Conservation (phyloP, 2,888 invertebrate genomes). For the Atethmia centrago region DNA sequence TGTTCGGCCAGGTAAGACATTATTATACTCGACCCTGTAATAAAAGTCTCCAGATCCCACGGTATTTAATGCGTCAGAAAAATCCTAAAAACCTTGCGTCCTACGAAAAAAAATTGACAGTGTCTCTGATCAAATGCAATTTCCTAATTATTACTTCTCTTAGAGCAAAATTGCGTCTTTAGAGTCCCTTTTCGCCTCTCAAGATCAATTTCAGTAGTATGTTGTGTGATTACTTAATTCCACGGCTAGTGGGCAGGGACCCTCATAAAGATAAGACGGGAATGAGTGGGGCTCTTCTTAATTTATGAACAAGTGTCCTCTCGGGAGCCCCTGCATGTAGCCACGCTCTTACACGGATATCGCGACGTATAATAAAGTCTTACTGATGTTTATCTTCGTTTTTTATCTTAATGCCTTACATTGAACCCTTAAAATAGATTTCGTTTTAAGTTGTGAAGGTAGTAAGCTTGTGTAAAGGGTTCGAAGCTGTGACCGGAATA, state of each 20-base stretch:
- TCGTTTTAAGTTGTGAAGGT: conserved; percentile 43
- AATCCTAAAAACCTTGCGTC: not conserved
- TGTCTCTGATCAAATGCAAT: conserved; percentile 7
- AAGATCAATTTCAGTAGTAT: conserved; percentile 76
- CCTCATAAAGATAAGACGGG: conserved; percentile 86
- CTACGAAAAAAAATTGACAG: not conserved
- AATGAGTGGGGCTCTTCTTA: conserved; percentile 84
- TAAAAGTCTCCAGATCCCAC: not conserved
- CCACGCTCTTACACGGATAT: conserved; percentile 70
- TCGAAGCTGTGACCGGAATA: not conserved
- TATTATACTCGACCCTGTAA: not conserved
- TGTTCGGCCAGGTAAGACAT: not conserved
- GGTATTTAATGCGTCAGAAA: too few species aligned
- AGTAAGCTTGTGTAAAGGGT: not conserved
- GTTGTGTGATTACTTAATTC: conserved; percentile 87
- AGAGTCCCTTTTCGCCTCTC: conserved; percentile 50
- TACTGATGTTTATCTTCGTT: conserved; percentile 74
- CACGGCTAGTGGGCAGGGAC: conserved; percentile 83
- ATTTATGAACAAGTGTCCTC: conserved; percentile 84
- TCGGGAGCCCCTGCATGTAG: conserved; percentile 67
- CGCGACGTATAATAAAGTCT: conserved; percentile 73
- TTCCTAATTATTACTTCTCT: conserved; percentile 5
- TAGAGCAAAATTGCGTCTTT: conserved; percentile 24
- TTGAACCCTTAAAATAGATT: conserved; percentile 50
- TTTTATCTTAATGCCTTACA: conserved; percentile 64